Conservation (phyloP, 2,113 vertebrate species). For the Macquaria ambigua region DNA sequence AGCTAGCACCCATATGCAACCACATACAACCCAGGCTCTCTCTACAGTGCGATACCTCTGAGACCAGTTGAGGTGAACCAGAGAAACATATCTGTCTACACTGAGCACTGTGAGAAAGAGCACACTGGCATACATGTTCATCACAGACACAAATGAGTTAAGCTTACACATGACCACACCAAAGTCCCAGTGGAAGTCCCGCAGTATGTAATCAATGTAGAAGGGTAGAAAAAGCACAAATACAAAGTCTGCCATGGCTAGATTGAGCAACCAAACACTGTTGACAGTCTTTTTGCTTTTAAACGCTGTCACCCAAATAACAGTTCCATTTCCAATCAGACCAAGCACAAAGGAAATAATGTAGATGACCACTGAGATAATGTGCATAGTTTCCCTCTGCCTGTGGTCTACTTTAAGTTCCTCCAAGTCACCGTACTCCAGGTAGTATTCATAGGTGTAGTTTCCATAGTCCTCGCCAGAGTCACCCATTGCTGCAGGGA, state of each 20-base stretch:
- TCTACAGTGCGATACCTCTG: slow-evolving; percentile 82
- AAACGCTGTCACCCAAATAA: slow-evolving; percentile 94
- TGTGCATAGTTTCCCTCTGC: slow-evolving; percentile 84
- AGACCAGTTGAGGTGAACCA: slow-evolving; percentile 87
- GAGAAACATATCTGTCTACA: slow-evolving; percentile 90
- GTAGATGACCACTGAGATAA: slow-evolving; percentile 91
- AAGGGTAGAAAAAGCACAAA: slow-evolving; percentile 95
- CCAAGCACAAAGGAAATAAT: slow-evolving; percentile 90
- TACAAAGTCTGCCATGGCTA: slow-evolving; percentile 94
- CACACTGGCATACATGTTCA: slow-evolving; percentile 98
- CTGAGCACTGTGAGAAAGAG: slow-evolving; percentile 94
- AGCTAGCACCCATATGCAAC: slow-evolving; percentile 87
- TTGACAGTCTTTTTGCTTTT: slow-evolving; percentile 93
- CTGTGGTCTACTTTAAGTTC: slow-evolving; percentile 66
- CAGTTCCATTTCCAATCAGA: slow-evolving; percentile 91
- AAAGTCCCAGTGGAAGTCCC: slow-evolving; percentile 94
- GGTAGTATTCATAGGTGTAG: slow-evolving; percentile 73
- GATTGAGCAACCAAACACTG: slow-evolving; percentile 93
- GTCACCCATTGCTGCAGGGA: slow-evolving; percentile 54
- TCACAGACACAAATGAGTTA: slow-evolving; percentile 91
- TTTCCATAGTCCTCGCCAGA: slow-evolving; percentile 73
- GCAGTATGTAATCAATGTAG: slow-evolving; percentile 92
- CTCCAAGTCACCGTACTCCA: slow-evolving; percentile 78
- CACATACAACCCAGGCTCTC: slow-evolving; percentile 82
- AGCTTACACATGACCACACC: slow-evolving; percentile 91